Conservation (phyloP, 2,113 vertebrate genomes). For the Trinectes maculatus region DNA sequence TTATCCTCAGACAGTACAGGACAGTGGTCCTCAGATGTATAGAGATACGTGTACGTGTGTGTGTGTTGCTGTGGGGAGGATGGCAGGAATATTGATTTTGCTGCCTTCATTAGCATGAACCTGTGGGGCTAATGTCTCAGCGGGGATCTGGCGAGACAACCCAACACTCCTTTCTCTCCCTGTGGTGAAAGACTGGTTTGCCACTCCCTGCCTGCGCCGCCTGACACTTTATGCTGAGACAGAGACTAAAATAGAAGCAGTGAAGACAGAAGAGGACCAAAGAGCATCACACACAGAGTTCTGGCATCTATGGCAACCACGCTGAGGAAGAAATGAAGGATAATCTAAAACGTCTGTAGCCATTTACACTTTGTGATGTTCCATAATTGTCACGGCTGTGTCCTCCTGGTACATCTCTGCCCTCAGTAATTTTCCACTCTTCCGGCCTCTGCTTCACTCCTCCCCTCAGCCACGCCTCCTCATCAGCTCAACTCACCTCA, state of each 20-base stretch:
- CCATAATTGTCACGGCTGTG: too few relatives aligned
- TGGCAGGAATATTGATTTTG: constrained; percentile 61
- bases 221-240: constrained; percentile 72
- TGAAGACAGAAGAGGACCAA: constrained; percentile 54
- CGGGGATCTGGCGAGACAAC: constrained; percentile 65
- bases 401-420: too few relatives aligned
- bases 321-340: constrained; percentile 32
- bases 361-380: constrained; percentile 8
- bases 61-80: constrained; percentile 24
- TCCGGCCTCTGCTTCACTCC: too few relatives aligned
- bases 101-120: constrained; percentile 71
- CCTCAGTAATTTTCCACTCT: too few relatives aligned
- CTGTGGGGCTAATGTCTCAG: constrained; percentile 69
- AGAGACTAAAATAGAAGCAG: constrained; percentile 73
- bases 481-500: too few relatives aligned
- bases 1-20: too few relatives aligned
- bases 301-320: constrained; percentile 53
- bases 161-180: constrained; percentile 38
- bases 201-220: constrained; percentile 58
- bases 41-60: constrained; percentile 18
- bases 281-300: constrained; percentile 43
- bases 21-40: constrained; percentile 15
- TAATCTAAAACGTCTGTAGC: constrained; percentile 8
- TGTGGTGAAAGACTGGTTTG: constrained; percentile 57
- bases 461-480: too few relatives aligned